Evolutionary conservation across 2,797 vertebrate genomes (phyloP).

Genomic region (Siniperca obscura): DNA sequence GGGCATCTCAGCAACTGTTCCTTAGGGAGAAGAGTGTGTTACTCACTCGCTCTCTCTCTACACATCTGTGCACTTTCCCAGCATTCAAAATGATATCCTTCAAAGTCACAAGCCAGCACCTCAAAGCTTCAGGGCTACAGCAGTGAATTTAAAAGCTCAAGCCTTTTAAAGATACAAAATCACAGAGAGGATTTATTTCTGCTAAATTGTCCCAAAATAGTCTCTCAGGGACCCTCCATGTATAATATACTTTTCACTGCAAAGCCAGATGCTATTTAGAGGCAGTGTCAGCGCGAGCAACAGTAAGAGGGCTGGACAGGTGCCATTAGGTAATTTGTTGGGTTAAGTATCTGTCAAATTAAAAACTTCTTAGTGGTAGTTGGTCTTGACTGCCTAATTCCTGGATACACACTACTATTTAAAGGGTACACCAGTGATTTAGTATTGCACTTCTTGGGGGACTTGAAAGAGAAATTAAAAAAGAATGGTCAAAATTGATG

Average conservation of each 20-base stretch:
- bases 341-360: conserved; percentile 44
- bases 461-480: not conserved
- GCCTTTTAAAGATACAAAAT: not conserved
- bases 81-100: conserved; percentile 6
- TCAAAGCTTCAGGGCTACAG: not conserved
- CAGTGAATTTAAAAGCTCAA: conserved; percentile 10
- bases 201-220: not conserved
- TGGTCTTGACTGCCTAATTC: conserved; percentile 16
- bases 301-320: conserved; percentile 19
- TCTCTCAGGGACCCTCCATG: not conserved
- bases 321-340: conserved; percentile 37
- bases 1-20: not conserved
- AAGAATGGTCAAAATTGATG: not conserved
- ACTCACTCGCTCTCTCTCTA: conserved; percentile 19
- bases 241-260: conserved; percentile 3
- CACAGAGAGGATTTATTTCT: conserved; percentile 5
- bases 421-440: not conserved
- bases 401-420: not conserved
- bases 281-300: conserved; percentile 27
- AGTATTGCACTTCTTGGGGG: not conserved
- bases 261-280: conserved; percentile 22
- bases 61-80: conserved; percentile 22
- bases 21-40: conserved; percentile 7
- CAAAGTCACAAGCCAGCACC: conserved; percentile 4
- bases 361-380: conserved; percentile 29